phyloP scores from a whole-genome alignment of 2,797 vertebrate genomes.

The Anisognathus igniventris region DNA sequence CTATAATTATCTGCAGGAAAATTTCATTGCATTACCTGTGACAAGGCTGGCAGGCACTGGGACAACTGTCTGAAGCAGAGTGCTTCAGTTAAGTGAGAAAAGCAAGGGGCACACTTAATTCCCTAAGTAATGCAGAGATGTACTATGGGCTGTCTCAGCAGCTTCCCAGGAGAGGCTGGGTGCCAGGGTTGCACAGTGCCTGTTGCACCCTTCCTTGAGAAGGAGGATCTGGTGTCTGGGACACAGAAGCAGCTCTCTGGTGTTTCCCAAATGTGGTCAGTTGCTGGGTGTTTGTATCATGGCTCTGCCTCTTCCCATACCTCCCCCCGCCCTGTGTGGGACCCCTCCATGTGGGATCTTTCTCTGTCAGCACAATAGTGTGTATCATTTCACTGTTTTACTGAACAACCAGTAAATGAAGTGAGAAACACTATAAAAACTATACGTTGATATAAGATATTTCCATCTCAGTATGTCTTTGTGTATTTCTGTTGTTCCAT shows the following conservation, averaged over 20 bases:
- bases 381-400: not conserved
- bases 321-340: fast-evolving
- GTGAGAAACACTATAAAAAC: not conserved
- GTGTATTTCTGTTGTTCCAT: not conserved
- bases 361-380: not conserved
- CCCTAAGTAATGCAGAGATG: not conserved
- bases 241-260: not conserved
- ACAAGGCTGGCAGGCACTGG: not conserved
- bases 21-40: not conserved
- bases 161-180: not conserved
- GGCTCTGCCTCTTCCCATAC: not conserved
- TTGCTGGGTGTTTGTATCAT: not conserved
- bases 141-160: not conserved
- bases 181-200: not conserved
- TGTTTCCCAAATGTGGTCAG: too few relatives aligned
- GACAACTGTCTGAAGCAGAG: not conserved
- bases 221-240: not conserved
- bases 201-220: not conserved
- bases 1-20: not conserved
- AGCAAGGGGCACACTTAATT: not conserved
- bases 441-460: not conserved
- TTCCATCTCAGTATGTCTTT: not conserved
- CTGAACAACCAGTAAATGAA: not conserved
- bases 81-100: not conserved
- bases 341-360: fast-evolving